phyloP scores from a whole-genome alignment of 2,113 vertebrate species.

The Silurus asotus region DNA sequence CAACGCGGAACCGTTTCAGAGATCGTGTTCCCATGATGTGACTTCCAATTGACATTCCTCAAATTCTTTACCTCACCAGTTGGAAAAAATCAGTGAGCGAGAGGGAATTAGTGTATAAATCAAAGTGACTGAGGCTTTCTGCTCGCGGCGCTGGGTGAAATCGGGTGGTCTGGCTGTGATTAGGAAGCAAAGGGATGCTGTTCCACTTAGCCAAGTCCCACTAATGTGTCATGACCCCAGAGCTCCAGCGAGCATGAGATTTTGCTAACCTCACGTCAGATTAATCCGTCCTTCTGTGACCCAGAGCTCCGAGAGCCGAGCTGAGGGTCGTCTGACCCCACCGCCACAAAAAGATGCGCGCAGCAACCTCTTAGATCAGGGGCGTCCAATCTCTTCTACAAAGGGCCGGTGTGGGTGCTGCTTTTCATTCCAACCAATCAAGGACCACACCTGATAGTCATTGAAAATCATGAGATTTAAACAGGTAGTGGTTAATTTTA shows the following conservation, averaged over 20 bases:
- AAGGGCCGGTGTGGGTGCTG: too few relatives aligned
- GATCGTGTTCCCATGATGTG: neutral
- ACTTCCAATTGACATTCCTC: conserved; percentile 46
- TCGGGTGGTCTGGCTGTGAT: conserved; percentile 49
- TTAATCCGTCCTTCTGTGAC: conserved; percentile 43
- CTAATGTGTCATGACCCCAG: conserved; percentile 49
- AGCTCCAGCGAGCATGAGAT: conserved; percentile 48
- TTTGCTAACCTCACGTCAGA: conserved; percentile 31
- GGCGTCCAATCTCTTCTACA: neutral
- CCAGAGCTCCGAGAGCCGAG: conserved; percentile 11
- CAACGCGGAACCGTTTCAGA: neutral
- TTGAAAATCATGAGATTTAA: too few relatives aligned
- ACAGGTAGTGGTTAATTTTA: too few relatives aligned
- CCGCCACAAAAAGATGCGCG: neutral
- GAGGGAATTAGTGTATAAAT: conserved; percentile 40
- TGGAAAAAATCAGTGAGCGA: conserved; percentile 9
- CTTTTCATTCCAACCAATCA: too few relatives aligned
- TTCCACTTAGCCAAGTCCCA: conserved; percentile 27
- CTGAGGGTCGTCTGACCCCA: neutral
- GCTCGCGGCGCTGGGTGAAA: conserved; percentile 16
- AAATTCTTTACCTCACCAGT: conserved; percentile 26
- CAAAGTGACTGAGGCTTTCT: conserved; percentile 42
- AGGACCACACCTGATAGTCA: too few relatives aligned
- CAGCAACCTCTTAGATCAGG: neutral
- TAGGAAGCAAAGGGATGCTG: conserved; percentile 39